These are phyloP conservation scores for Coranthus polyacanthus DNA, from an alignment of 2,797 vertebrate species.

Conservation along the genomic window DNA sequence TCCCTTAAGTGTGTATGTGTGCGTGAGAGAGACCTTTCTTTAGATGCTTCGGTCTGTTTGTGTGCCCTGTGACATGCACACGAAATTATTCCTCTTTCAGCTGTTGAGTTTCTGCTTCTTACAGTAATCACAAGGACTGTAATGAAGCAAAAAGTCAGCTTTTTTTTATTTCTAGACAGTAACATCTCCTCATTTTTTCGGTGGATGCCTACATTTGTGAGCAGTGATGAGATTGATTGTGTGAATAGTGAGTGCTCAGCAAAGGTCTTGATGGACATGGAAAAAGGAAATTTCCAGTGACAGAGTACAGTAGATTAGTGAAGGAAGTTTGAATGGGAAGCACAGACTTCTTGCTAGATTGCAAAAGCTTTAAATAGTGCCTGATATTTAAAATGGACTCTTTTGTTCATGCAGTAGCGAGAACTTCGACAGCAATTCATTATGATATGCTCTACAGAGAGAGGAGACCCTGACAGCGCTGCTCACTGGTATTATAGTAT, in stretches of 20 bases:
- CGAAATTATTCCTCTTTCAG: slow-evolving; percentile 43
- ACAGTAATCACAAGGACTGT: slow-evolving; percentile 31
- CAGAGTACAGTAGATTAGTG: slow-evolving; percentile 62
- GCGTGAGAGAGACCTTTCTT: slow-evolving; percentile 14
- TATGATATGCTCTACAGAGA: slow-evolving; percentile 45
- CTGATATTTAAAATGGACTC: slow-evolving; percentile 67
- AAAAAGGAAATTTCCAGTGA: slow-evolving; percentile 59
- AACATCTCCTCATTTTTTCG: slow-evolving; percentile 53
- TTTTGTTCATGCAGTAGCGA: slow-evolving; percentile 59
- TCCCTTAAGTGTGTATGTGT: not conserved
- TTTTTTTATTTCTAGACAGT: slow-evolving; percentile 53
- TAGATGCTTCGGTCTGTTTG: slow-evolving; percentile 31
- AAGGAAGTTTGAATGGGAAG: slow-evolving; percentile 57
- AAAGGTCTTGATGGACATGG: slow-evolving; percentile 62
- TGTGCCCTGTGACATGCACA: slow-evolving; percentile 17
- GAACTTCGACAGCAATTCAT: slow-evolving; percentile 59
- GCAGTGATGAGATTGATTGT: slow-evolving; percentile 72
- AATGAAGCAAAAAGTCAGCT: slow-evolving; percentile 59
- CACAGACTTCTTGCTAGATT: slow-evolving; percentile 63
- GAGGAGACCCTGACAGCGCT: slow-evolving; percentile 52
- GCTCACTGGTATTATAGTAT: slow-evolving; percentile 47
- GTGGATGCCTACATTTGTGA: slow-evolving; percentile 45
- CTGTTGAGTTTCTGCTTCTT: slow-evolving; percentile 32
- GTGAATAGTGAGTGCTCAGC: slow-evolving; percentile 72
- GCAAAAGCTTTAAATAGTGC: slow-evolving; percentile 71